Percentiles rank a stretch among this genome's conserved stretches.
Conservation (phyloP, 2,888 invertebrate genomes). For the Mimumesa dahlbomi region DNA sequence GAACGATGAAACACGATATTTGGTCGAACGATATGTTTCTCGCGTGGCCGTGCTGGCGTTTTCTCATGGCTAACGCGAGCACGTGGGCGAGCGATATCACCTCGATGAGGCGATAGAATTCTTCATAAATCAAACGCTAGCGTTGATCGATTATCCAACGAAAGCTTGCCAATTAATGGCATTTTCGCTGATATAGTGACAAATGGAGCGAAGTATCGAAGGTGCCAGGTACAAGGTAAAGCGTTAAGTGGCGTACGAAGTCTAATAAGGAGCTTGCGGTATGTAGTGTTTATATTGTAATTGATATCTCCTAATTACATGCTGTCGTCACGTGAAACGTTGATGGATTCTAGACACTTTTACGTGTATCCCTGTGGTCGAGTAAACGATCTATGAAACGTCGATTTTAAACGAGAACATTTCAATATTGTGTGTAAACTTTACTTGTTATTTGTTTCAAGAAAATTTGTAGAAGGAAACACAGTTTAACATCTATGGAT, state of each 20-base stretch:
- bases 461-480: too few relatives aligned
- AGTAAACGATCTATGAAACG: too few relatives aligned
- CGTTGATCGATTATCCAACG: constrained; percentile 48
- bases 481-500: too few relatives aligned
- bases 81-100: constrained; percentile 51
- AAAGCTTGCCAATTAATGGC: constrained; percentile 45
- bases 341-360: too few relatives aligned
- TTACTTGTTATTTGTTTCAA: too few relatives aligned
- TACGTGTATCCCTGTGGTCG: too few relatives aligned
- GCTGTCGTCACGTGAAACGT: too few relatives aligned
- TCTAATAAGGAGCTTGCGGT: constrained; percentile 10
- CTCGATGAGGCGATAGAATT: constrained; percentile 22
- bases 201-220: constrained; percentile 39
- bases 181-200: constrained; percentile 49
- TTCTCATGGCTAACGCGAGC: constrained; percentile 10
- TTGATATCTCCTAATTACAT: too few relatives aligned
- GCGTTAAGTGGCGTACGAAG: constrained; percentile 18
- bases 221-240: constrained; percentile 33
- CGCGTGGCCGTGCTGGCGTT: neutral
- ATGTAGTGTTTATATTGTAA: constrained; percentile 1
- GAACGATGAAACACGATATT: constrained; percentile 31
- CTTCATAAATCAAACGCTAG: constrained; percentile 39
- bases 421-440: too few relatives aligned
- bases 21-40: constrained; percentile 21
- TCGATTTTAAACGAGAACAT: too few relatives aligned